phyloP scores from a whole-genome alignment of 2,113 vertebrate genomes.

The Sapajus apella region DNA sequence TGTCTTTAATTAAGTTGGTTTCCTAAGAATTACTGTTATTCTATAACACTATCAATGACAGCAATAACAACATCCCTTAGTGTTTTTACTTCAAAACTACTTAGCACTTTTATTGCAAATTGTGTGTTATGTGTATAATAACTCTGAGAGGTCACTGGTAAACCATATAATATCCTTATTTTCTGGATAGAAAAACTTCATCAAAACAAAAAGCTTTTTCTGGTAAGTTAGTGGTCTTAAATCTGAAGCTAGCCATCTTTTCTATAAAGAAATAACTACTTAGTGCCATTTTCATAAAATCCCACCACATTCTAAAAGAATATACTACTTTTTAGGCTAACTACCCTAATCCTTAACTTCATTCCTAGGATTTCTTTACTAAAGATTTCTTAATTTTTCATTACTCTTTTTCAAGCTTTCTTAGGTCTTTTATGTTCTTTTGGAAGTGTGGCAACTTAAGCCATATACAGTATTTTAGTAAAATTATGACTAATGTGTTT shows the following conservation, averaged over 20 bases:
- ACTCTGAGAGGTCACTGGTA: background rate
- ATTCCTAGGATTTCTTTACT: background rate
- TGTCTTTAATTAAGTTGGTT: background rate
- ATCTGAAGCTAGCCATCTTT: background rate
- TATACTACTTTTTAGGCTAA: background rate
- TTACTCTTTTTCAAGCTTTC: background rate
- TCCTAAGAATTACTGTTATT: conserved; percentile 13
- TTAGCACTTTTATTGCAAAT: background rate
- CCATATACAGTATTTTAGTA: background rate
- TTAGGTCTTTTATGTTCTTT: background rate
- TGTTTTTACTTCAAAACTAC: background rate
- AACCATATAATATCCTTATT: background rate
- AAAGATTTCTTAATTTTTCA: background rate
- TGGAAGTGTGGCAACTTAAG: background rate
- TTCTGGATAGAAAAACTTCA: background rate
- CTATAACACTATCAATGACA: background rate
- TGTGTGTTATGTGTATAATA: background rate
- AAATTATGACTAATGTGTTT: conserved; percentile 27
- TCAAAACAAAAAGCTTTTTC: background rate
- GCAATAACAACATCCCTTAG: background rate
- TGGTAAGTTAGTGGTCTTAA: background rate
- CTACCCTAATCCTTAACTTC: background rate
- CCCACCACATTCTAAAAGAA: background rate
- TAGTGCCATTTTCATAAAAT: background rate
- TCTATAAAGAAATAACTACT: background rate